Percentiles rank a stretch among this genome's conserved stretches.
Conservation (phyloP, 1,140 invertebrate genomes). For the Coptotermes formosanus region DNA sequence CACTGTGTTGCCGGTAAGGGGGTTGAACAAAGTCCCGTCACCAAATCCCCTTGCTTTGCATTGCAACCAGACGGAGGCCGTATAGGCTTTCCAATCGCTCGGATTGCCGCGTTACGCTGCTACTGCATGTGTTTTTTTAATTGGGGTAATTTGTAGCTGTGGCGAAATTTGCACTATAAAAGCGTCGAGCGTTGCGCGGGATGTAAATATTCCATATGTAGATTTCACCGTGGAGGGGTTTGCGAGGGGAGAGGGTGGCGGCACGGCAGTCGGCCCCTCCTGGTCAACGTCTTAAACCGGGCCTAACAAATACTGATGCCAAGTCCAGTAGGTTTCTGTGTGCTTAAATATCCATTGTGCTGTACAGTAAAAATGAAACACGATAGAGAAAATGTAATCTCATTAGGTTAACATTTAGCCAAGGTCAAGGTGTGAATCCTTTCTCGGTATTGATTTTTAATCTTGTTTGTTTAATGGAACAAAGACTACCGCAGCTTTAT, state of each 20-base stretch:
- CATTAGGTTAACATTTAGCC: not conserved
- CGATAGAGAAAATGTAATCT: not conserved
- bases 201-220: not conserved
- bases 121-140: not conserved
- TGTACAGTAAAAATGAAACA: not conserved
- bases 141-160: slow-evolving; percentile 6
- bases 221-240: not conserved
- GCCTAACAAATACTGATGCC: not conserved
- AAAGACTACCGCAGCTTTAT: too few relatives aligned
- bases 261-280: not conserved
- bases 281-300: not conserved
- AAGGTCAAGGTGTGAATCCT: too few relatives aligned
- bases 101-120: not conserved
- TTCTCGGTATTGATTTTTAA: too few relatives aligned
- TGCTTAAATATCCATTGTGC: not conserved
- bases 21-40: not conserved
- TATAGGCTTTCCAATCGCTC: not conserved
- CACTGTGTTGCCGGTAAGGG: not conserved
- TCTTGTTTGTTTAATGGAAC: too few relatives aligned
- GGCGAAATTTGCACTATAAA: not conserved
- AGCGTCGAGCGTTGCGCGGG: not conserved
- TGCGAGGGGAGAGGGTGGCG: not conserved
- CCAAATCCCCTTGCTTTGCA: not conserved
- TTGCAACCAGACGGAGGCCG: not conserved
- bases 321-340: not conserved